Conservation (phyloP, 2,797 vertebrate species). For the Acrossocheilus wenchowensis region DNA sequence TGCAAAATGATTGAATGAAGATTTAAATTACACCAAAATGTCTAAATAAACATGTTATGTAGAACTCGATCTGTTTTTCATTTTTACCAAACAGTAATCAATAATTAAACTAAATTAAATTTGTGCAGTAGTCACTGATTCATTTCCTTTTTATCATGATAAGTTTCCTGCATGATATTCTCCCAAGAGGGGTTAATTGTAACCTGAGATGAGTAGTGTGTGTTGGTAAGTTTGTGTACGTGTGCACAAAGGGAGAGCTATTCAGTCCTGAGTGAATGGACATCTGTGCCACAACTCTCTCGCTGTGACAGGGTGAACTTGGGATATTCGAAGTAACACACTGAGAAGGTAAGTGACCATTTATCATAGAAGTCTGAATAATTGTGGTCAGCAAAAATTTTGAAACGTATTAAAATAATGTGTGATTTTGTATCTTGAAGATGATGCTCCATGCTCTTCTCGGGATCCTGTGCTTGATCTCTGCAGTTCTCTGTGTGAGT, state of each 20-base stretch:
- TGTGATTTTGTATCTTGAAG: conserved; percentile 60
- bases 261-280: conserved; percentile 8
- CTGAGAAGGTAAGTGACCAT: conserved; percentile 12
- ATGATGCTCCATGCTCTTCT: conserved; percentile 67
- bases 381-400: neutral
- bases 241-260: conserved; percentile 30
- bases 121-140: neutral
- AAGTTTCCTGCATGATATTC: neutral
- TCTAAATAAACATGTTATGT: conserved; percentile 15
- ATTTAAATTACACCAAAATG: neutral
- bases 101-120: neutral
- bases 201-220: conserved; percentile 15
- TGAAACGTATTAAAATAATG: neutral
- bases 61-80: neutral
- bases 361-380: neutral
- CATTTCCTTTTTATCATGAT: neutral
- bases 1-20: neutral
- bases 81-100: neutral
- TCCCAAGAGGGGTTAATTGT: conserved; percentile 15
- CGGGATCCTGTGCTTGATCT: conserved; percentile 68
- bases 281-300: conserved; percentile 20
- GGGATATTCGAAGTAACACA: neutral
- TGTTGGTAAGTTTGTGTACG: conserved; percentile 11
- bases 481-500: conserved; percentile 72
- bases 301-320: conserved; percentile 21